These are phyloP conservation scores for Scomber scombrus DNA, from an alignment of 2,113 vertebrate genomes.

Conservation along the genomic window DNA sequence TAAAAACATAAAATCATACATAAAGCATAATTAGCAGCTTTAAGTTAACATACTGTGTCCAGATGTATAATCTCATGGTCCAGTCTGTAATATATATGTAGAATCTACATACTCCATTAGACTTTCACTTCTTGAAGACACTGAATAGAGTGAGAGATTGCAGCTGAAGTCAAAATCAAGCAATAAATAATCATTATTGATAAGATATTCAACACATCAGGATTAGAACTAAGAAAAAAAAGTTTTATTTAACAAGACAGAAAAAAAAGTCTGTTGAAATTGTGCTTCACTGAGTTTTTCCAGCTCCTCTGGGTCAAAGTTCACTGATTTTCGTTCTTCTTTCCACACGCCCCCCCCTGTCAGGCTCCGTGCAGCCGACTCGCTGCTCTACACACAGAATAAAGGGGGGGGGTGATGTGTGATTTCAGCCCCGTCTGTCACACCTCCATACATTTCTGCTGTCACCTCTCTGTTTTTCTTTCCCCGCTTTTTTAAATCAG, in stretches of 20 bases:
- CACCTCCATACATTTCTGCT: slow-evolving; percentile 12
- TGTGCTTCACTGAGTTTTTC: neutral
- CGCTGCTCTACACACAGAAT: slow-evolving; percentile 23
- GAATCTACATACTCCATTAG: too few species aligned
- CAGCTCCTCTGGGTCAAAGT: neutral
- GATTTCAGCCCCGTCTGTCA: slow-evolving; percentile 2
- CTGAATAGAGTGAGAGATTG: too few species aligned
- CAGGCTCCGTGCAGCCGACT: slow-evolving; percentile 26
- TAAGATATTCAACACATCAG: too few species aligned
- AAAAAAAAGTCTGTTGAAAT: neutral
- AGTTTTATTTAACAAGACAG: neutral
- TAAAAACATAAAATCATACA: too few species aligned
- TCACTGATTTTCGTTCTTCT: neutral
- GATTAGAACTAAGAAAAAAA: neutral
- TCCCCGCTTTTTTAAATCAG: neutral
- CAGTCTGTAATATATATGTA: too few species aligned
- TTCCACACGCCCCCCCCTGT: neutral
- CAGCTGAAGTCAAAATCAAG: too few species aligned
- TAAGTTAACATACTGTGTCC: too few species aligned
- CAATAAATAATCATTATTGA: too few species aligned
- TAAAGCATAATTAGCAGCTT: too few species aligned
- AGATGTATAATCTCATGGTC: too few species aligned
- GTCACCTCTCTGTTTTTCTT: neutral
- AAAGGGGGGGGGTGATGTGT: slow-evolving; percentile 22
- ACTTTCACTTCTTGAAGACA: too few species aligned